These are phyloP conservation scores for Neofelis nebulosa DNA, from an alignment of 2,113 vertebrate species.

Conservation along the genomic window DNA sequence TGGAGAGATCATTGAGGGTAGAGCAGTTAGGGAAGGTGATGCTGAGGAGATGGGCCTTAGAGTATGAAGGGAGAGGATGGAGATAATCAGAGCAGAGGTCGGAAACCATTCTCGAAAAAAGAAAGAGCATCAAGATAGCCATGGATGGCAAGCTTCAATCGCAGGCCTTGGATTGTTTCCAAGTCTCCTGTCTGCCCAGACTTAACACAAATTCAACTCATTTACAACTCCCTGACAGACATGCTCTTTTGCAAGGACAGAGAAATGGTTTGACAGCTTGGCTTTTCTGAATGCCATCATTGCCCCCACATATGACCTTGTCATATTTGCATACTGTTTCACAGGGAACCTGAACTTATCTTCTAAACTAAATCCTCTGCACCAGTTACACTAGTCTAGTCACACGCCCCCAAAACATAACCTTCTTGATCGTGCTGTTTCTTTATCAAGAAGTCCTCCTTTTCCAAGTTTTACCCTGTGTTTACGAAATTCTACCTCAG, in stretches of 20 bases:
- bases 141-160: neutral
- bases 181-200: conserved; percentile 58
- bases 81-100: conserved; percentile 32
- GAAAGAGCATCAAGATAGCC: neutral
- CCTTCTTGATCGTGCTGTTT: neutral
- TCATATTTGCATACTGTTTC: conserved; percentile 74
- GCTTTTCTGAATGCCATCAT: conserved; percentile 65
- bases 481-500: neutral
- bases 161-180: conserved; percentile 56
- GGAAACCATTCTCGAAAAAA: neutral
- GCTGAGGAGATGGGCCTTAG: neutral
- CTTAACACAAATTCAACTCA: conserved; percentile 71
- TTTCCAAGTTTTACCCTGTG: neutral
- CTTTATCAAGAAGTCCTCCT: neutral
- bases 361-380: neutral
- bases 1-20: neutral
- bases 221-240: conserved; percentile 73
- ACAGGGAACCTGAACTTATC: conserved; percentile 53
- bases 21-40: neutral
- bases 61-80: neutral
- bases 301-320: conserved; percentile 66
- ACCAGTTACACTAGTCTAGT: neutral
- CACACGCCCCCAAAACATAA: neutral
- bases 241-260: conserved; percentile 72
- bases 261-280: conserved; percentile 73